Conservation (phyloP, 30 jellyfish, hydroid and myxozoan genomes). For the Turritopsis rubra region DNA sequence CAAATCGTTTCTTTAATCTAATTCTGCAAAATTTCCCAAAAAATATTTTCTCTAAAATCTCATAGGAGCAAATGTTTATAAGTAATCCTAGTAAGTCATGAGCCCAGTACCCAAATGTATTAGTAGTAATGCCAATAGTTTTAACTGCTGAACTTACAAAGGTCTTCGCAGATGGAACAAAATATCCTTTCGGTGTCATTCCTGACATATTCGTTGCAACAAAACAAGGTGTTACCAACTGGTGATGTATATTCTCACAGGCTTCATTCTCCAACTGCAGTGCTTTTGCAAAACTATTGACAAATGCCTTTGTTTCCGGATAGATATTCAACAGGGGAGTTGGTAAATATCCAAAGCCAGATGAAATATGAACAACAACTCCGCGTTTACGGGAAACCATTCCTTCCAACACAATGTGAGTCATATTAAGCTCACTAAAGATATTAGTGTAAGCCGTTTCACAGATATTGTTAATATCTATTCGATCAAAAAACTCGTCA, state of each 20-base stretch:
- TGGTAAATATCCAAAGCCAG: conserved; percentile 4
- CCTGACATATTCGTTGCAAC: conserved; percentile 33
- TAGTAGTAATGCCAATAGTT: conserved; percentile 27
- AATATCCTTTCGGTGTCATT: conserved; percentile 1
- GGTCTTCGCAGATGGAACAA: conserved; percentile 15
- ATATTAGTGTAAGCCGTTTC: background rate
- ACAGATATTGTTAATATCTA: background rate
- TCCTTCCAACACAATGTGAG: conserved; percentile 21
- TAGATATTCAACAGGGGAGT: background rate
- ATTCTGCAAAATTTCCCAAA: background rate
- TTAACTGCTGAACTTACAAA: conserved; percentile 21
- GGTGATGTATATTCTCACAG: conserved; percentile 1
- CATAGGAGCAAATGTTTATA: background rate
- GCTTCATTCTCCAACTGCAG: conserved; percentile 5
- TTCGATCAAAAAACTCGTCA: conserved; percentile 13
- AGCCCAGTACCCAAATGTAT: conserved; percentile 14
- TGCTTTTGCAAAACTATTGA: conserved; percentile 9
- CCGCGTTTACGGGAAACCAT: conserved; percentile 28
- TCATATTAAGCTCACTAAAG: conserved; percentile 26
- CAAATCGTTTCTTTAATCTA: background rate
- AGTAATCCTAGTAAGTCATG: conserved; percentile 16
- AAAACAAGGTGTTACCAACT: conserved; percentile 21
- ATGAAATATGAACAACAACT: conserved; percentile 23
- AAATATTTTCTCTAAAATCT: background rate
- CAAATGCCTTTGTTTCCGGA: conserved; percentile 10